Percentiles rank a stretch among this genome's conserved stretches.
Evolutionary conservation across 2,797 vertebrate species (phyloP).

Genomic region (Crenuchus spilurus): DNA sequence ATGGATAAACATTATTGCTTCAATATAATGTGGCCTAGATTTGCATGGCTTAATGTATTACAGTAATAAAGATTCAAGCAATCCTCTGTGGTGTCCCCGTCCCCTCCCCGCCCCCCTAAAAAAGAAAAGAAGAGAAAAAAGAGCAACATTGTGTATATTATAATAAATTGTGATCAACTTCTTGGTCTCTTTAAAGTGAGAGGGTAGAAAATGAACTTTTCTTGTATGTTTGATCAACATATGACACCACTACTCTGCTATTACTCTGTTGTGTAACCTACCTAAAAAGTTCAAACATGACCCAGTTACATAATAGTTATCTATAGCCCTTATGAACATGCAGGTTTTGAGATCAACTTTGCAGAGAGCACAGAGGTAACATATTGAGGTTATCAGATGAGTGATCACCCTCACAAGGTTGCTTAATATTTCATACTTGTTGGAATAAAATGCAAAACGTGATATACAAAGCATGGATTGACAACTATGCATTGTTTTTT

Average conservation of each 20-base stretch:
- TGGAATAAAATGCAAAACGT: background rate
- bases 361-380: background rate
- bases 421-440: background rate
- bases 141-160: background rate
- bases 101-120: no score
- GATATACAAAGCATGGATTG: background rate
- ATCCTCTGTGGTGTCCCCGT: background rate
- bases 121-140: no score
- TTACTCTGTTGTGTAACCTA: background rate
- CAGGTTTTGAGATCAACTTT: background rate
- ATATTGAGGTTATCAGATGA: background rate
- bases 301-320: slow-evolving; percentile 7
- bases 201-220: background rate
- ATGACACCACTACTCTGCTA: background rate
- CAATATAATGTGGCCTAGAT: background rate
- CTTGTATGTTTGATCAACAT: background rate
- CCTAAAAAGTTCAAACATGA: slow-evolving; percentile 1
- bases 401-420: background rate
- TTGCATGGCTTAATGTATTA: slow-evolving; percentile 34
- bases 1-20: slow-evolving; percentile 24
- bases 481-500: background rate
- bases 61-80: slow-evolving; percentile 16
- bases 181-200: background rate
- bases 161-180: background rate
- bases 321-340: background rate